Evolutionary conservation across 2,888 invertebrate species (phyloP).

Genomic region (Diarsia mendica): DNA sequence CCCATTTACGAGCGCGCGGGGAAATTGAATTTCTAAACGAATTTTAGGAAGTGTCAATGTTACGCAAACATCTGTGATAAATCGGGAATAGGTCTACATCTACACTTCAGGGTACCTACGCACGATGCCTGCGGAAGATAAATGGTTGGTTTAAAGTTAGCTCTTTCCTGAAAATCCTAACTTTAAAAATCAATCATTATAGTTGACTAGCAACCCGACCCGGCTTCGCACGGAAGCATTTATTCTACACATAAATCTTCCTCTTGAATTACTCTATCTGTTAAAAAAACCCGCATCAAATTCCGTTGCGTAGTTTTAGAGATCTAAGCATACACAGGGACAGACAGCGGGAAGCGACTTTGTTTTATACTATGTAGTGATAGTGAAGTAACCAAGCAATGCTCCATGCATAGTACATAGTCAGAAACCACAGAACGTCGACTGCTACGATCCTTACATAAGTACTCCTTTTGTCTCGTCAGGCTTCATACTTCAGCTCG

Average conservation of each 20-base stretch:
- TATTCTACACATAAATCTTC: no score
- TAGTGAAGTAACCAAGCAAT: not conserved
- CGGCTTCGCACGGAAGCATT: no score
- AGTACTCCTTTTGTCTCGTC: not conserved
- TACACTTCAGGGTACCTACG: slow-evolving; percentile 5
- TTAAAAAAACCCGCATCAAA: no score
- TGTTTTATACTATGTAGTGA: no score
- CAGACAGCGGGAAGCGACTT: no score
- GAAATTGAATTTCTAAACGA: slow-evolving; percentile 77
- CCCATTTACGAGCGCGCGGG: slow-evolving; percentile 70
- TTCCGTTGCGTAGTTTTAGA: no score
- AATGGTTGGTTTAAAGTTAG: not conserved
- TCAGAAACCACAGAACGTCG: not conserved
- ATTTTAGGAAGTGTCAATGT: slow-evolving; percentile 63
- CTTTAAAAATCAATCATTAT: not conserved
- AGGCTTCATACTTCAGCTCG: not conserved
- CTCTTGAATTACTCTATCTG: no score
- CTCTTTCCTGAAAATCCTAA: not conserved
- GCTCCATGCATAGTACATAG: no score
- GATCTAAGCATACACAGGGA: no score
- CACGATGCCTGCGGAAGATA: slow-evolving; percentile 18
- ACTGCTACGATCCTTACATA: not conserved
- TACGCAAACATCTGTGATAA: slow-evolving; percentile 57
- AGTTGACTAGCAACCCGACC: not conserved
- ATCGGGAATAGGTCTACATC: slow-evolving; percentile 22